Base-by-base conservation (phyloP, 1,140 invertebrate species). In the Callitettix versicolor region DNA sequence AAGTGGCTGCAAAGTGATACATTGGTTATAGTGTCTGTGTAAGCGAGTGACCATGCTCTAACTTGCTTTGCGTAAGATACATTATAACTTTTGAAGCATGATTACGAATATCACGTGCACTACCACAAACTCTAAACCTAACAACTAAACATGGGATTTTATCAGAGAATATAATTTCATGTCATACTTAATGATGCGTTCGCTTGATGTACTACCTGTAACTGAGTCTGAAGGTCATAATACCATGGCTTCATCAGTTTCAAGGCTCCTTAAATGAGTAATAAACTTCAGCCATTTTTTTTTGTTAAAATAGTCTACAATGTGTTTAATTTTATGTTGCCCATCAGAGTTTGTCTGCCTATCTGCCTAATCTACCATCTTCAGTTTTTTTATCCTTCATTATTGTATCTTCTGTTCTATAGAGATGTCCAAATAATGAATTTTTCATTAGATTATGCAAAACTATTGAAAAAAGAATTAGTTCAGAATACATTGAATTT, bases 1-100 rank as follows among this genome's bases (percentile, higher is more conserved):
- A 60, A 73, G 59, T 60, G 50, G 70, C 53, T 49, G 70, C 67
- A n/a, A 51, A 74, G 60, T 43, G 64, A 24, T 47, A 73, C 59
- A 61, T 70, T 71, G 20, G n/a, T n/a, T n/a, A n/a, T n/a, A n/a
- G 64, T 70, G 57, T 70, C 57, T 11, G 57, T 50, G 20, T 36
- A 17, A 48, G 50, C 11, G 48, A 34, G 38, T 59, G 58, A 14
- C 54, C 24, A 21, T 7, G 15, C 22, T 50, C 48, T 20, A 46
- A 21, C 4, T n/a, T 20, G 12, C 5, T 15, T 7, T 46, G 40
- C 40, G 22, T 21, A 18, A 43, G 18, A 34, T 49, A 9, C 18
- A 43, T 9, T 7, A 43, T 15, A 9, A 43, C 41, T 43, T n/a
- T 15, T 43, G 18, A 9, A 43, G 7, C 7, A 5, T 6, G 5